Evolutionary conservation across 2,797 vertebrate genomes (phyloP).

Genomic region (Malurus leucopterus): DNA sequence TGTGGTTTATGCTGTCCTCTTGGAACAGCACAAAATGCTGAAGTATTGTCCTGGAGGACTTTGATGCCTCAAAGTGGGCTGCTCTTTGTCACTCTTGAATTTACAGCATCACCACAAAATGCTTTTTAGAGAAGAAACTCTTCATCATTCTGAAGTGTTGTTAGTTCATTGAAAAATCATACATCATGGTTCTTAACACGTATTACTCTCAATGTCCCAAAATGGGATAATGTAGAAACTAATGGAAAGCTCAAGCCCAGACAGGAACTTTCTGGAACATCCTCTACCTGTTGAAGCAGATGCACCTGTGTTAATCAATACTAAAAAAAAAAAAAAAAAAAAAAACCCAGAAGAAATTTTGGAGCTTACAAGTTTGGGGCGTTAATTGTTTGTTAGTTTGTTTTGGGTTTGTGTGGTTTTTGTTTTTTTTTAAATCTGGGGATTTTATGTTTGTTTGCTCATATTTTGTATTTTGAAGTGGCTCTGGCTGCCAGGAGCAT

Average conservation of each 20-base stretch:
- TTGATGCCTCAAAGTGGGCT: not conserved
- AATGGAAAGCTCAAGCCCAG: not conserved
- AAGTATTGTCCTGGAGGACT: not conserved
- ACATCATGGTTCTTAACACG: accelerated
- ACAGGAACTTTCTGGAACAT: not conserved
- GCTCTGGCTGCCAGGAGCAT: not conserved
- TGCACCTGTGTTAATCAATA: not conserved
- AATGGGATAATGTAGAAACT: not conserved
- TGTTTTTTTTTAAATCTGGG: not conserved
- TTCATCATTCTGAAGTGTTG: not conserved
- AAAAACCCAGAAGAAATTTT: not conserved
- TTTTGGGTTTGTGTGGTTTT: not conserved
- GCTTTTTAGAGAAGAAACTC: not conserved
- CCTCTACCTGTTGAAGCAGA: not conserved
- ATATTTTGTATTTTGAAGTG: not conserved
- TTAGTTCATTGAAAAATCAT: not conserved
- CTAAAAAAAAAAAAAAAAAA: not conserved
- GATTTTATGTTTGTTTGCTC: not conserved
- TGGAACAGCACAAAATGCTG: not conserved
- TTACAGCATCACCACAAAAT: not conserved
- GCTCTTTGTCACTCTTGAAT: not conserved
- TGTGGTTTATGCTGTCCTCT: not conserved
- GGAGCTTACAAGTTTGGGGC: not conserved
- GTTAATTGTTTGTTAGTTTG: not conserved
- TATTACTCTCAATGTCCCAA: not conserved